Percentiles rank a stretch among this genome's conserved stretches.
Evolutionary conservation across 2,113 vertebrate species (phyloP).

Genomic region (Macquaria ambigua): DNA sequence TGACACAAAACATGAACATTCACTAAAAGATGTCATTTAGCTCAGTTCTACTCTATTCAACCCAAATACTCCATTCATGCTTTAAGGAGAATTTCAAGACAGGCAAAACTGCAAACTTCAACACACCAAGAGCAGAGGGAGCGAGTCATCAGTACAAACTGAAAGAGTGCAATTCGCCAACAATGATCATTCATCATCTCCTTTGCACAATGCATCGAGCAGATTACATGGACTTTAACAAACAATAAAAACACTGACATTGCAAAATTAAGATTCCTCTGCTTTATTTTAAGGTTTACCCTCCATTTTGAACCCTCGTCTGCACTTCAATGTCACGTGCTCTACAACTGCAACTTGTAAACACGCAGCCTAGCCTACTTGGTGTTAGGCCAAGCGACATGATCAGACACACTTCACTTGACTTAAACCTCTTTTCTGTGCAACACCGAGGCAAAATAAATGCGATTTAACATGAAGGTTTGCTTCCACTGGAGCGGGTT

Average conservation of each 20-base stretch:
- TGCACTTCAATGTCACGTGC: neutral
- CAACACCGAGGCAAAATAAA: too few relatives aligned
- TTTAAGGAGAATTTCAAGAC: slow-evolving; percentile 7
- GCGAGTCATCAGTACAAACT: neutral
- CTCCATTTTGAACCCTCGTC: neutral
- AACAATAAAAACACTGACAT: neutral
- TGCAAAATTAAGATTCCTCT: neutral
- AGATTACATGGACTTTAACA: neutral
- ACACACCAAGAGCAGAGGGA: neutral
- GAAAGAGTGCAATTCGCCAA: neutral
- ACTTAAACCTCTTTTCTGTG: neutral
- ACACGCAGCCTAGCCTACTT: neutral
- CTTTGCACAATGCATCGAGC: neutral
- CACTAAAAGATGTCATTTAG: neutral
- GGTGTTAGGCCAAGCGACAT: too few relatives aligned
- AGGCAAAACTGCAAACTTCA: neutral
- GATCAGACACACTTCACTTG: neutral
- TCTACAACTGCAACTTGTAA: neutral
- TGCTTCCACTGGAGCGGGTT: too few relatives aligned
- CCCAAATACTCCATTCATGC: neutral
- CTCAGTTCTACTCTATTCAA: neutral
- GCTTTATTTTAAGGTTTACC: neutral
- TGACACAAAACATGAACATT: neutral
- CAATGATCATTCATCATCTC: neutral
- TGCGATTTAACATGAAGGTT: too few relatives aligned